Evolutionary conservation across 1,140 invertebrate species (phyloP).

Genomic region (Acromyrmex echinatior): DNA sequence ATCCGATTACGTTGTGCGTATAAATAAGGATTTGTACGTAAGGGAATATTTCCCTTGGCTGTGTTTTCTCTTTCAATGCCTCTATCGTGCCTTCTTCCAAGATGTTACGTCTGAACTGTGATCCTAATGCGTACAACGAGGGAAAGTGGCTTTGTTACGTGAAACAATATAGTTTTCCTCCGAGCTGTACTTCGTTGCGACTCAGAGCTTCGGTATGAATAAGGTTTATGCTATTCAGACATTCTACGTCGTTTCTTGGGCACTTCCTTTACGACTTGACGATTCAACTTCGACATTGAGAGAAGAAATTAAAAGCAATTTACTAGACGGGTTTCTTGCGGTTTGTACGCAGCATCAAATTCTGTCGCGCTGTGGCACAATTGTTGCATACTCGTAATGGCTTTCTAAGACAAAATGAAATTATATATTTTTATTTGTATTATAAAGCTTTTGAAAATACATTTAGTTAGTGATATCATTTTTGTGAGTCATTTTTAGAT

Average conservation of each 20-base stretch:
- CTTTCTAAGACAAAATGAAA: neutral
- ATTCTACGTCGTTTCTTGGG: slow-evolving; percentile 41
- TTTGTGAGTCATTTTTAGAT: slow-evolving; percentile 10
- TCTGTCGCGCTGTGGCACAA: neutral
- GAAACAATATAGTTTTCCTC: slow-evolving; percentile 57
- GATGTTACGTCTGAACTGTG: slow-evolving; percentile 49
- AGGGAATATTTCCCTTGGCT: neutral
- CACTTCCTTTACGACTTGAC: slow-evolving; percentile 47
- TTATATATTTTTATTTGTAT: slow-evolving; percentile 9
- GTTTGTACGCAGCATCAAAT: neutral
- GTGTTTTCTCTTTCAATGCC: slow-evolving; percentile 21
- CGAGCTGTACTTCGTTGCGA: slow-evolving; percentile 22
- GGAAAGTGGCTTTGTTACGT: slow-evolving; percentile 55
- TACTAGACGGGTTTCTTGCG: slow-evolving; percentile 1
- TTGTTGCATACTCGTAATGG: neutral
- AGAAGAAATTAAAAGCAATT: slow-evolving; percentile 50
- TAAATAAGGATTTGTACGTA: slow-evolving; percentile 45
- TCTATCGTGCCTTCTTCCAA: slow-evolving; percentile 38
- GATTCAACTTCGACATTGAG: slow-evolving; percentile 46
- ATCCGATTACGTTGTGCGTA: slow-evolving; percentile 47
- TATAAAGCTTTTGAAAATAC: neutral
- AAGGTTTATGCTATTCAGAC: slow-evolving; percentile 56
- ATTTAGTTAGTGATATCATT: neutral
- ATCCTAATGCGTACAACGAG: slow-evolving; percentile 41
- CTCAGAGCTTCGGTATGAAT: slow-evolving; percentile 46